A percentile compares a stretch with the other conserved stretches of the same genome.
Conservation (phyloP, 2,888 invertebrate genomes). For the Yponomeuta cagnagella region DNA sequence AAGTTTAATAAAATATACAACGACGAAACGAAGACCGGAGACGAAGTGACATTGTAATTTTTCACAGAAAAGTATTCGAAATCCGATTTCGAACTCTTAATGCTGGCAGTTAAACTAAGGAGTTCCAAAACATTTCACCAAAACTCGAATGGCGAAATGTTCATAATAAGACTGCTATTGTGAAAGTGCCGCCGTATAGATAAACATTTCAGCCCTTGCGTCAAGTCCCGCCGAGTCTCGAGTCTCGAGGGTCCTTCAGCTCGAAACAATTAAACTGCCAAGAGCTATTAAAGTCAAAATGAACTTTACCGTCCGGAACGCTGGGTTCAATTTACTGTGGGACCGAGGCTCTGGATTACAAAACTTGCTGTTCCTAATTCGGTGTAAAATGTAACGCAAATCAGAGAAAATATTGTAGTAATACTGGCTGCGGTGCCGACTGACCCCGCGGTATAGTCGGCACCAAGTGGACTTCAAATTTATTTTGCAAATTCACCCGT, state of each 20-base stretch:
- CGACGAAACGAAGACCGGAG: too few relatives aligned
- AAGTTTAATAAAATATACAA: too few relatives aligned
- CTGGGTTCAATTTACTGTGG: neutral
- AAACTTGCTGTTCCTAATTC: neutral
- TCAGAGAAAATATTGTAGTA: too few relatives aligned
- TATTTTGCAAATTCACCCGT: too few relatives aligned
- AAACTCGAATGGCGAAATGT: neutral
- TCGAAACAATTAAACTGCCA: conserved; percentile 3
- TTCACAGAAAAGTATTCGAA: too few relatives aligned
- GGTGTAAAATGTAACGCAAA: neutral
- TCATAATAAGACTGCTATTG: neutral
- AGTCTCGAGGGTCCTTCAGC: neutral
- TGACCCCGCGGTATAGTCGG: too few relatives aligned
- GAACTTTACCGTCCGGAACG: neutral
- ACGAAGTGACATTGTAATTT: too few relatives aligned
- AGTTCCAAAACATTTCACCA: neutral
- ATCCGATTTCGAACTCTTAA: too few relatives aligned
- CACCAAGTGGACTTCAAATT: too few relatives aligned
- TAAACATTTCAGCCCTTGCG: neutral
- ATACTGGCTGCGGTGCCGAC: too few relatives aligned
- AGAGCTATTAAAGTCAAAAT: neutral
- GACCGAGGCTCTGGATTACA: neutral
- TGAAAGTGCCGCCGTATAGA: neutral
- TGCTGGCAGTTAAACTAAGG: too few relatives aligned
- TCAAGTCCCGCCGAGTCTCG: neutral